These are phyloP conservation scores for Genyomyrus donnyi DNA, from an alignment of 2,113 vertebrate genomes.

Conservation along the genomic window DNA sequence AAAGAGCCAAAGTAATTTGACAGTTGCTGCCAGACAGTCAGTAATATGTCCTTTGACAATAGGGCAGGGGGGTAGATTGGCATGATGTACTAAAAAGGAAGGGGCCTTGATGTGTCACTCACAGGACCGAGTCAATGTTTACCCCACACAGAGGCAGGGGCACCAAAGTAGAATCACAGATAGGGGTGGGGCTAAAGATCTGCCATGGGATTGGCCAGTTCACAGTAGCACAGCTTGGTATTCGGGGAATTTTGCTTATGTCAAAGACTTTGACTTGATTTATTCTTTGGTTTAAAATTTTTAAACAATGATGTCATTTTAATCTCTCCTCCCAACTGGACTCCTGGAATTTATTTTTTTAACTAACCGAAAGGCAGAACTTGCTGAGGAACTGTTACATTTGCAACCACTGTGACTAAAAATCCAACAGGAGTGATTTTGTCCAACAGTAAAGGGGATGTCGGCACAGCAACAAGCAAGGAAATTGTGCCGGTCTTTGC, in stretches of 20 bases:
- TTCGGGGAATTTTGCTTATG: neutral
- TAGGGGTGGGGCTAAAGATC: neutral
- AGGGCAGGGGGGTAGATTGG: neutral
- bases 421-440: neutral
- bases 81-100: neutral
- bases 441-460: neutral
- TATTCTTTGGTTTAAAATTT: neutral
- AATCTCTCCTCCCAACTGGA: neutral
- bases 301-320: neutral
- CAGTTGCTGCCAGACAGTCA: neutral
- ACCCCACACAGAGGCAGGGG: neutral
- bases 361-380: neutral
- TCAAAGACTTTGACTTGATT: neutral
- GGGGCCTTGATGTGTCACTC: neutral
- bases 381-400: neutral
- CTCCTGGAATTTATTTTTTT: neutral
- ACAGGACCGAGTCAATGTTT: neutral
- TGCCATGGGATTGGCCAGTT: neutral
- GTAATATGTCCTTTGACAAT: neutral
- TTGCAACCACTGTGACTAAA: neutral
- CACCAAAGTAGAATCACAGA: neutral
- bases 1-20: neutral
- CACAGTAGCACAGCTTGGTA: neutral
- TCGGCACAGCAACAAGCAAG: neutral
- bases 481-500: neutral